Percentiles rank a stretch among this genome's conserved stretches.
Conservation (phyloP, 1,140 invertebrate genomes). For the Apis dorsata region DNA sequence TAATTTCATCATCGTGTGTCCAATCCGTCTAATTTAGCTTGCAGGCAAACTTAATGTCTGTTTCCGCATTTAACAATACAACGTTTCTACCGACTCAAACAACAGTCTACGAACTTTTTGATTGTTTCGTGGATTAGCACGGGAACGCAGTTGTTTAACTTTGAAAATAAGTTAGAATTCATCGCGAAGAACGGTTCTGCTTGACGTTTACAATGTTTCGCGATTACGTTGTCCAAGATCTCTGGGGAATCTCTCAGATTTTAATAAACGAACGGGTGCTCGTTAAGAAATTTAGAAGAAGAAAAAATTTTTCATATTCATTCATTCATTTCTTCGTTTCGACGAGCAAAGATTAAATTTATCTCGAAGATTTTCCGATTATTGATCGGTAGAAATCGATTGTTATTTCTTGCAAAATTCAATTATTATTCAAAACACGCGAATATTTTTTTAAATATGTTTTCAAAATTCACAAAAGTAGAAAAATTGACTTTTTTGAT, state of each 20-base stretch:
- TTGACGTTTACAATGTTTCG: constrained; percentile 3
- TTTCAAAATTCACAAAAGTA: no score
- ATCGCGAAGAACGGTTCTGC: not conserved
- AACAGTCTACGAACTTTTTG: not conserved
- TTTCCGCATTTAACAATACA: not conserved
- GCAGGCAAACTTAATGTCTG: no score
- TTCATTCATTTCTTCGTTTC: no score
- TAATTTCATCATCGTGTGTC: not conserved
- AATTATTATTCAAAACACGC: no score
- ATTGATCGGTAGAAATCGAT: no score
- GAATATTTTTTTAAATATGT: no score
- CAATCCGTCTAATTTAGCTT: not conserved
- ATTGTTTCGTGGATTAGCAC: not conserved
- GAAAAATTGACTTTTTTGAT: no score
- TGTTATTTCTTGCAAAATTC: no score
- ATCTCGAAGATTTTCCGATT: no score
- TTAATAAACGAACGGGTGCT: not conserved
- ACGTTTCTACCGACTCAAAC: not conserved
- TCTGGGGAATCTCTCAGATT: not conserved
- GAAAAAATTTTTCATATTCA: not conserved
- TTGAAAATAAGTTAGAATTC: constrained; percentile 6
- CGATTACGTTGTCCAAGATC: not conserved
- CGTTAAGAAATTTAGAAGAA: constrained; percentile 25
- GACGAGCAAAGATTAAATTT: no score
- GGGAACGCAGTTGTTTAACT: not conserved